Conservation (phyloP, 2,888 invertebrate species). For the Caenorhabditis angaria region DNA sequence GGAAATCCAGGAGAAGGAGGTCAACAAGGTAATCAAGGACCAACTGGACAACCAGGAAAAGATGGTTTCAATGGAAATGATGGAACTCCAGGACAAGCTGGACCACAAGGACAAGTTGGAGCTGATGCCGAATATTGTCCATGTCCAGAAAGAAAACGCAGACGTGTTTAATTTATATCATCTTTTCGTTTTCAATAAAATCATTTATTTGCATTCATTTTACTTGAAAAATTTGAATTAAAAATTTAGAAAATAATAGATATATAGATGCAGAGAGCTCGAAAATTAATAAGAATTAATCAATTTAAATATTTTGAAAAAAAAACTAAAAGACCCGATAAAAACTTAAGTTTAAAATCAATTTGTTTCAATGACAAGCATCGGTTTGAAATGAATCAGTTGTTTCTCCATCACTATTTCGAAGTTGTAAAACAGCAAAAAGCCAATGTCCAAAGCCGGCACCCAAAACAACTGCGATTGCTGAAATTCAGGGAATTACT, state of each 20-base stretch:
- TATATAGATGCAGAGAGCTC: too few species aligned
- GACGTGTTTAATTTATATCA: slow-evolving; percentile 30
- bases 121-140: slow-evolving; percentile 62
- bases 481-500: slow-evolving; percentile 27
- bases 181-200: background rate
- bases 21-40: slow-evolving; percentile 51
- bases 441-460: slow-evolving; percentile 69
- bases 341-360: background rate
- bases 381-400: slow-evolving; percentile 61
- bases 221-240: background rate
- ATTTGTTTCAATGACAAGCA: slow-evolving; percentile 56
- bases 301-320: background rate
- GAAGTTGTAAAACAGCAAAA: slow-evolving; percentile 58
- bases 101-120: slow-evolving; percentile 56
- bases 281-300: background rate
- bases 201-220: background rate
- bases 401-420: slow-evolving; percentile 48
- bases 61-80: slow-evolving; percentile 60
- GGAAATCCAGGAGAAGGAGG: slow-evolving; percentile 57
- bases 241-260: too few species aligned
- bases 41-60: slow-evolving; percentile 59
- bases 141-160: slow-evolving; percentile 51
- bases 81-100: slow-evolving; percentile 57
- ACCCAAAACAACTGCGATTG: slow-evolving; percentile 64
- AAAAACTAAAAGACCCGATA: background rate